Base-by-base conservation (phyloP, 2,113 vertebrate genomes). In the Boleophthalmus pectinirostris region DNA sequence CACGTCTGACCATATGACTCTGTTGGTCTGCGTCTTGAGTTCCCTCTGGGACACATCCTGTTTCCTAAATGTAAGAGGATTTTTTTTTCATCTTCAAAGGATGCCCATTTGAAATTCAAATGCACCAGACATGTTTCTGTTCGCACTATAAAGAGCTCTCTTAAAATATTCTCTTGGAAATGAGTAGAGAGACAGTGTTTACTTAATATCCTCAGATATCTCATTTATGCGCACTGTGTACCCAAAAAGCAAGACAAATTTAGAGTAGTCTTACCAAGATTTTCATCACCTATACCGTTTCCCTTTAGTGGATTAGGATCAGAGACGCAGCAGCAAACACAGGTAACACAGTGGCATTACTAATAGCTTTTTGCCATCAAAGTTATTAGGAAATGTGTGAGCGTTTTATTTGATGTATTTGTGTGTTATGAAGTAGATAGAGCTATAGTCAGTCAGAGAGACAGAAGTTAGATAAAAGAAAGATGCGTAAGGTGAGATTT, bases 31-130 rank as follows among this genome's bases (percentile, higher is more conserved):
- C 76, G 33, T 49, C 46, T 18, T 7, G 53, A 45, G 67, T 70
- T 51, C 64, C 76, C 68, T 51, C 68, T 61, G 83, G 73, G 83
- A 82, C 68, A 25, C 12, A 87, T 82, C 69, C 71, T 45, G 46
- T 66, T 67, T 69, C 72, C 78, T 61, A 78, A 85, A 80, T 72
- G 57, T 70, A 74, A 81, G 79, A 75, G 51, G 67, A 72, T 68
- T 74, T 77, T 77, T 63, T 35, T 38, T 33, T 13, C 60, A 76
- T 86, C 79, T 86, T 91, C 88, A 88, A 86, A 87, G 77, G 83
- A 79, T 81, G 53, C 70, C 74, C 5, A 86, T 88, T 88, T 85
- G 80, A 89, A 86, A 74, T 88, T 88, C 70, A 82, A 53, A 91
- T 88, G 75, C 68, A 25, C 18, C 68, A 72, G 83, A 81, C 78